These are phyloP conservation scores for Sinocyclocheilus maitianheensis DNA, from an alignment of 2,113 vertebrate genomes.

Conservation along the genomic window DNA sequence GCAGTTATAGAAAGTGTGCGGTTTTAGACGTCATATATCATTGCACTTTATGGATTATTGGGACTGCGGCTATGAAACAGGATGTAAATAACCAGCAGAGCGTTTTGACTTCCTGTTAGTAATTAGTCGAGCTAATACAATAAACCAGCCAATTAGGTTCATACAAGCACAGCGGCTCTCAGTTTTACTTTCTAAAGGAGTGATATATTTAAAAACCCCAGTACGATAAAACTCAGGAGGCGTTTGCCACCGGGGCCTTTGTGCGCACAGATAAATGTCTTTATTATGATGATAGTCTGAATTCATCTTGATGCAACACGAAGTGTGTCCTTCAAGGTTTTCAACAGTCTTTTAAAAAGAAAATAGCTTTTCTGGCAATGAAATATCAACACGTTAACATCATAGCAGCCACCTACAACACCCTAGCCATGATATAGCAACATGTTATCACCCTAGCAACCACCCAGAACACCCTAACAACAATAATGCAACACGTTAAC, in stretches of 20 bases:
- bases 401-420: too few relatives aligned
- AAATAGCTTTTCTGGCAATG: not conserved
- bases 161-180: not conserved
- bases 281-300: not conserved
- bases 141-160: not conserved
- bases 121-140: not conserved
- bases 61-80: not conserved
- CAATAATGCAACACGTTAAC: too few relatives aligned
- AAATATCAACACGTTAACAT: too few relatives aligned
- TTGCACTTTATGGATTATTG: not conserved
- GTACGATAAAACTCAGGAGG: not conserved
- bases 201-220: not conserved
- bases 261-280: not conserved
- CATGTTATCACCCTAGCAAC: too few relatives aligned
- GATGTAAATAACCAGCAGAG: not conserved
- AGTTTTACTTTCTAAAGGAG: not conserved
- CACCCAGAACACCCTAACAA: too few relatives aligned
- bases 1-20: not conserved
- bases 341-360: not conserved
- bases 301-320: not conserved
- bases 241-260: not conserved
- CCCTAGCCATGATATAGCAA: too few relatives aligned
- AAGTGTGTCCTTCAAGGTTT: slow-evolving; percentile 24
- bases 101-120: not conserved
- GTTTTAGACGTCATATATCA: not conserved